Evolutionary conservation across 2,888 invertebrate genomes (phyloP), one percentile per base, ranked within the genome.

Genomic region (Lottia gigantea): DNA sequence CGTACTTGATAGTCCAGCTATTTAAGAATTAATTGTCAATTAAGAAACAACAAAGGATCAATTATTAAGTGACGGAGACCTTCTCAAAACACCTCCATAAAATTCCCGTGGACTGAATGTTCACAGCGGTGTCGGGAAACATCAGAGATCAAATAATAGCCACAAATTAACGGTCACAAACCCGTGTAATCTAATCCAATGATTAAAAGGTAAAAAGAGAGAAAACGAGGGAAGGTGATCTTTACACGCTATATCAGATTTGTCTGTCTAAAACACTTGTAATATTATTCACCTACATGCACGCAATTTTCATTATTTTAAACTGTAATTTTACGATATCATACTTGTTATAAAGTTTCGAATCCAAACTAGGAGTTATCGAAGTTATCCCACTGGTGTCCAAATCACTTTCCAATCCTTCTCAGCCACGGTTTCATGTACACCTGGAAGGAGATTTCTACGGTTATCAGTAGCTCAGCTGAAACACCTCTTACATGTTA

Each of bases 141-240:
- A 23, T 55, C 23, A 55, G 55, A 19, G 19, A 55, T 55, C 55
- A 55, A 55, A 55, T 23, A 19, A 19, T 55, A 23, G 23, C 55
- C 23, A 55, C 55, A 55, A 55, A 55, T 55, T 55, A 55, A 55
- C 55, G 23, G 55, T 55, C 55, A 55, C 55, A 55, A 55, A 55
- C 55, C 23, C 19, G 23, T 23, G 55, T 55, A 55, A 55, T 55
- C 23, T 23, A 23, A 55, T 55, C 23, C 55, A 55, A 55, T 55
- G 55, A 55, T 55, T 55, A 55, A 23, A 55, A 55, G 55, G 55
- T 55, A 55, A 55, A 23, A 23, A 23, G 55, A 55, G 55, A 55
- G 23, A 55, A 23, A 40, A 40, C 7, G 40, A 40, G 40, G 40
- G 55, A 55, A 55, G 19, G 23, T 55, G 55, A 55, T 55, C 23